Base-by-base conservation (phyloP, 2,797 vertebrate genomes). In the Sebastes iracundus region DNA sequence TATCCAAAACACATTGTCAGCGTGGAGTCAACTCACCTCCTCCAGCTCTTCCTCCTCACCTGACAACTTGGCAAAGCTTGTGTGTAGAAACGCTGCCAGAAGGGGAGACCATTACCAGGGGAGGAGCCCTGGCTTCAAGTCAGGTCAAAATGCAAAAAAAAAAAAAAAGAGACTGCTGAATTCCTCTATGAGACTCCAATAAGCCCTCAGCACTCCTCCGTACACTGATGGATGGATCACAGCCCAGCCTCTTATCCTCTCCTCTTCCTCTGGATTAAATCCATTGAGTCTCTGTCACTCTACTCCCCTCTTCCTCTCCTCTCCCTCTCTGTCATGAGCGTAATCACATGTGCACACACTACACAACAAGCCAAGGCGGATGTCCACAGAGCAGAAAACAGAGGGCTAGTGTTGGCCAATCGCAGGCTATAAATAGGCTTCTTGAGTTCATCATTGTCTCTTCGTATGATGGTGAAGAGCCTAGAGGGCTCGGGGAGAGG, bases 371-470 rank as follows among this genome's bases (percentile, higher is more conserved):
- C 89, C 80, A 72, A 75, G 80, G 85, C 84, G 70, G 90, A 94
- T 91, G 92, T 93, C 91, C 90, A 92, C 69, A 56, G 81, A 91
- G 80, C 73, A 85, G 81, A 90, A 52, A 74, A 93, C 88, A 94
- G 87, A 92, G 91, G 92, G 85, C 84, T 85, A 89, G 90, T 94
- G 90, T 94, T 93, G 90, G 89, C 80, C 91, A 87, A 85, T 77
- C 35, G 33, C 25, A 4, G 70, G 82, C 92, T 94, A 95, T 92
- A 94, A 94, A 94, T 95, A 94, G 92, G 75, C 85, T 88, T 82
- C 90, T 93, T 88, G 85, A 93, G 90, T 93, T 86, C 85, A 90
- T 90, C 92, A 88, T 85, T 91, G 94, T 95, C 93, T 94, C 90
- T 89, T 93, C 86, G 74, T 71, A 80, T 94, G 93, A 94, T 90